Percentiles rank a stretch among this genome's conserved stretches.
Conservation (phyloP, 2,797 vertebrate genomes). For the Dallia pectoralis region DNA sequence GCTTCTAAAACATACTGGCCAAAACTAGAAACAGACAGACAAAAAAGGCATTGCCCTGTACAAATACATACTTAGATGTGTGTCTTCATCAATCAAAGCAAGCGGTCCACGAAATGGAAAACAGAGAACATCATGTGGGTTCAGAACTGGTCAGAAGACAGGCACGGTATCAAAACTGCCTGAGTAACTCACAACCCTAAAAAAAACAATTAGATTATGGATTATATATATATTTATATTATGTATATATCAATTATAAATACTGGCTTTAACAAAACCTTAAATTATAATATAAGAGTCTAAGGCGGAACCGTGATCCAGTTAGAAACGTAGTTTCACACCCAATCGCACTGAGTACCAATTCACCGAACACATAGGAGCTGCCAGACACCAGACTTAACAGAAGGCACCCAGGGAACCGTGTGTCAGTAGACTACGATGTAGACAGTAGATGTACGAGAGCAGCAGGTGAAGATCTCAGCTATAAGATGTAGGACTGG, state of each 20-base stretch:
- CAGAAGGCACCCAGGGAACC: not conserved
- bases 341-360: not conserved
- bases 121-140: not conserved
- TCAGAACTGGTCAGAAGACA: not conserved
- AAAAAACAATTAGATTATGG: not conserved
- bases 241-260: constrained; percentile 2
- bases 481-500: not conserved
- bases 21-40: not conserved
- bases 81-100: not conserved
- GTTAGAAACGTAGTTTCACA: not conserved
- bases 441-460: not conserved
- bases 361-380: not conserved
- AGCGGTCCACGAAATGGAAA: not conserved
- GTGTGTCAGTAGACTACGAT: constrained; percentile 3
- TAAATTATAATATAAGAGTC: constrained; percentile 12
- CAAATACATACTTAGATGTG: not conserved
- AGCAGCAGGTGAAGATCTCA: constrained; percentile 5
- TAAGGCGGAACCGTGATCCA: not conserved
- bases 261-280: not conserved
- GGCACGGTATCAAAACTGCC: not conserved
- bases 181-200: not conserved
- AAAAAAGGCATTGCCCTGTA: not conserved
- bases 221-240: constrained; percentile 4
- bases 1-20: not conserved
- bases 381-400: not conserved